Conservation (phyloP, 37 sponge, comb jelly and placozoan species). For the Geodia barretti region DNA sequence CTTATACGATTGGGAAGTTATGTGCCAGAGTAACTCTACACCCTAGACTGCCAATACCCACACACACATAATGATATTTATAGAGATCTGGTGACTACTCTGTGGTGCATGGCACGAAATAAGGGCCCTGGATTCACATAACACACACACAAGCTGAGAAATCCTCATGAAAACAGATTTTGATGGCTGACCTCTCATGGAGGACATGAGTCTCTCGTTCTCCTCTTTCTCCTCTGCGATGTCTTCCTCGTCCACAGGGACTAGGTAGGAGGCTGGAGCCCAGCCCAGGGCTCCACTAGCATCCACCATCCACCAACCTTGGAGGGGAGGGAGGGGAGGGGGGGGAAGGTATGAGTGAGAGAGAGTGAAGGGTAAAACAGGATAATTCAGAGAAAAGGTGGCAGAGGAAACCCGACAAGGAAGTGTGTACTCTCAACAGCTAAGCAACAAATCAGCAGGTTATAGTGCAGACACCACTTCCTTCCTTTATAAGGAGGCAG, state of each 20-base stretch:
- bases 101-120: too few species aligned
- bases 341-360: too few species aligned
- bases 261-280: slow-evolving; percentile 51
- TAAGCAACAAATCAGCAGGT: not conserved
- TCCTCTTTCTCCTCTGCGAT: slow-evolving; percentile 26
- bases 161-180: not conserved
- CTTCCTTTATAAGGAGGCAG: too few species aligned
- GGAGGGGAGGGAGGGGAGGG: not conserved
- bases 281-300: slow-evolving; percentile 28
- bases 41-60: not conserved
- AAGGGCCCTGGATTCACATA: not conserved
- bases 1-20: not conserved
- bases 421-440: not conserved
- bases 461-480: too few species aligned
- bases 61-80: not conserved
- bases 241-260: slow-evolving; percentile 26
- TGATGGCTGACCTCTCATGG: slow-evolving; percentile 23
- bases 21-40: not conserved
- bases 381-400: not conserved
- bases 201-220: slow-evolving; percentile 30
- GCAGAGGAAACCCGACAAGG: not conserved
- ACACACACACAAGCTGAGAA: not conserved
- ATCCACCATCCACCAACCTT: slow-evolving; percentile 56
- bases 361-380: too few species aligned
- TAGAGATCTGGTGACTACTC: too few species aligned